Base-by-base conservation (phyloP, 2,888 invertebrate genomes). In the Griposia aprilina region DNA sequence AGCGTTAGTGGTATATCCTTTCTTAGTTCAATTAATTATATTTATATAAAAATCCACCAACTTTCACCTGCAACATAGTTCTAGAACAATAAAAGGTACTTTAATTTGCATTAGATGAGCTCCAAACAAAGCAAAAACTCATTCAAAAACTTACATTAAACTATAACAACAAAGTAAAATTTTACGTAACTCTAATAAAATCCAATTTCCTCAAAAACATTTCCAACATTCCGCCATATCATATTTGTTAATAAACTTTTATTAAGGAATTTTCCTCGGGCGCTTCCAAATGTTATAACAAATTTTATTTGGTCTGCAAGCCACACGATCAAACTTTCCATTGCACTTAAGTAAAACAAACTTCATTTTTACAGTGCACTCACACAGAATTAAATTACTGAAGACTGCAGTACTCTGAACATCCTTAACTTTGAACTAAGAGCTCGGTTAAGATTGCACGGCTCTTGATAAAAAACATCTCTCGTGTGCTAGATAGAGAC, bases 321-420 rank as follows among this genome's bases (percentile, higher is more conserved):
- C 78, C 81, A 80, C 83, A 82, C 81, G 70, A 80, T 76, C 83
- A 71, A 70, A 66, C 68, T 75, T 85, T 82, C 72, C 77, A 83
- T 78, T 85, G 80, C 82, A 85, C 87, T 85, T 68, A 62, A 85
- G 79, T 82, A 75, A 80, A 87, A 74, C 77, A 80, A 87, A 88
- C 80, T 88, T 83, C 74, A 83, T 81, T 81, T 55, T 85, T 87
- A 88, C 76, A 80, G 82, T 85, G 87, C 87, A 88, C 84, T 87
- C 85, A 81, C 71, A 86, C 77, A 74, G 73, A 84, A 88, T 87
- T 83, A 85, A 88, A 87, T 88, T 84, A 84, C 78, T 84, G 81
- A 66, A 81, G 73, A 80, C 82, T 84, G 78, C 75, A 74, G 76
- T 78, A 73, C 80, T 76, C 57, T 26, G 71, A 82, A 87, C 74